Evolutionary conservation across 1,140 invertebrate genomes (phyloP).

Genomic region (Thalassaphorura encarpata): DNA sequence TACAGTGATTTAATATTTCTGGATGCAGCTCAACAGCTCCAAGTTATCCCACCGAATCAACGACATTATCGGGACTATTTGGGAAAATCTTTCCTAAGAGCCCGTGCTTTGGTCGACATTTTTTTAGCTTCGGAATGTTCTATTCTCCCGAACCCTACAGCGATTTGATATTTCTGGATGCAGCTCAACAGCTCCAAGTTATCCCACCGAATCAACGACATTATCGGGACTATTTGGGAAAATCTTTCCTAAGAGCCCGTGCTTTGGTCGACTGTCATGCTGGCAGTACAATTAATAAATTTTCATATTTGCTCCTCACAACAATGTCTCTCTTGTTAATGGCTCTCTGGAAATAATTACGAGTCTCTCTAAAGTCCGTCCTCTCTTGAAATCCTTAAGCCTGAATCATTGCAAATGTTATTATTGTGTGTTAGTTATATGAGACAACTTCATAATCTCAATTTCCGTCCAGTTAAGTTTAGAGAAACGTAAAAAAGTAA

Average conservation of each 20-base stretch:
- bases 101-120: neutral
- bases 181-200: slow-evolving; percentile 67
- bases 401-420: no score
- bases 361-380: no score
- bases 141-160: slow-evolving; percentile 64
- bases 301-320: no score
- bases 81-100: slow-evolving; percentile 59
- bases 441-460: no score
- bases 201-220: slow-evolving; percentile 52
- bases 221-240: slow-evolving; percentile 57
- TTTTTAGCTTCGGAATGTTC: slow-evolving; percentile 75
- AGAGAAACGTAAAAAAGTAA: no score
- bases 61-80: slow-evolving; percentile 58
- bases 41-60: slow-evolving; percentile 51
- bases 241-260: slow-evolving; percentile 62
- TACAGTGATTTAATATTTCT: slow-evolving; percentile 84
- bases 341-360: no score
- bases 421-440: no score
- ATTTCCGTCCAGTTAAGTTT: no score
- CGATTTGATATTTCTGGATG: slow-evolving; percentile 87
- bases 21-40: slow-evolving; percentile 76
- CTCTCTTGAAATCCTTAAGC: no score
- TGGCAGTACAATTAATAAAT: no score
- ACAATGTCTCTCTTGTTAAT: no score
- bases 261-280: slow-evolving; percentile 66